Evolutionary conservation across 2,888 invertebrate genomes (phyloP), one percentile per base, ranked within the genome.

Genomic region (Drosophila barbarae): DNA sequence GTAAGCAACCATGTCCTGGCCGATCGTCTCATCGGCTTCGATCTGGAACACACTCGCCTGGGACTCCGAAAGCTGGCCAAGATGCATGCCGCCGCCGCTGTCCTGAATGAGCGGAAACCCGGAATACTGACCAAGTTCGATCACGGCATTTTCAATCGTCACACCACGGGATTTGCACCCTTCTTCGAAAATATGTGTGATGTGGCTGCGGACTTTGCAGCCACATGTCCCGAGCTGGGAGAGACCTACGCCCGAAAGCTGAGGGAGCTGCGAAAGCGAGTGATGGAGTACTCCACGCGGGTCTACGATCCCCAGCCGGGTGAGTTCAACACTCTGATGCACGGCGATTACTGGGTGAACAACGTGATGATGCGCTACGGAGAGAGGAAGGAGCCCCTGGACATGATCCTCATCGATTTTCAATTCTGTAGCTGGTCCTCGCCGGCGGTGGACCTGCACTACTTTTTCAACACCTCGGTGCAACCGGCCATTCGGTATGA

Each of bases 31-130:
- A 65, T 53, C 3, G 88, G 89, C 3, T 77, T 90, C 38, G 90
- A 91, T 61, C 50, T 90, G 53, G 78, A 82, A 1, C 90, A 91
- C 58, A 73, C 89, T 0, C 87, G 84, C 61, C 5, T 90, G 41
- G 84, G 87, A 1, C 61, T 91, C 0, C 78, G 82, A 3, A 87
- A 90, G 9, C 68, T 91, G 71, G 91, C 91, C 1, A 89, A 89
- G 70, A 90, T 91, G 76, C 91, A 91, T 76, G 90, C 91, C 0
- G 81, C 90, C 0, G 90, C 90, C 0, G 88, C 91, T 0, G 90
- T 90, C 0, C 75, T 89, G 34, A 91, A 91, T 59, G 82, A 87
- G 23, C 88, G 82, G 0, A 73, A 85, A 8, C 78, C 84, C 1
- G 86, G 83, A 0, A 49, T 69, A 0, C 63, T 84, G 5, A 60